phyloP scores from a whole-genome alignment of 2,888 invertebrate species.

The Tipula confusa region DNA sequence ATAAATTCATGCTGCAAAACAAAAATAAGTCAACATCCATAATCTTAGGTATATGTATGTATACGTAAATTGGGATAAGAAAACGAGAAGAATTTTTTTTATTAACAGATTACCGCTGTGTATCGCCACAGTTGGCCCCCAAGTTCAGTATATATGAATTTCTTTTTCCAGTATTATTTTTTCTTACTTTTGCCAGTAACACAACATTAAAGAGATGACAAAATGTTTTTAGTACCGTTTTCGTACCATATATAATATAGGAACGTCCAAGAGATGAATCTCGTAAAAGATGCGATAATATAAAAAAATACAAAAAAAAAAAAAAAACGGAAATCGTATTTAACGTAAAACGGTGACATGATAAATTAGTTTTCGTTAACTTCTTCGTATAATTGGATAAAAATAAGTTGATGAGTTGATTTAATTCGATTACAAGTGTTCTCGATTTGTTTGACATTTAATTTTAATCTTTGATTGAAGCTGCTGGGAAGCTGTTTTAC shows the following conservation, averaged over 20 bases:
- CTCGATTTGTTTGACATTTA: not conserved
- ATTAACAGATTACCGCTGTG: slow-evolving; percentile 12
- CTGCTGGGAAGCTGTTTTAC: too few relatives aligned
- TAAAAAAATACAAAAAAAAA: not conserved
- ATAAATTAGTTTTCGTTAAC: not conserved
- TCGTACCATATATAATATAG: not conserved
- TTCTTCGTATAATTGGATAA: not conserved
- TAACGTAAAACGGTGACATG: slow-evolving; percentile 3
- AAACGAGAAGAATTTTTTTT: not conserved
- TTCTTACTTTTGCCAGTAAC: not conserved
- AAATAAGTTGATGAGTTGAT: not conserved
- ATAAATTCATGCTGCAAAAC: not conserved
- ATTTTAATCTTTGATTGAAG: too few relatives aligned
- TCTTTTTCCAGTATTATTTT: not conserved
- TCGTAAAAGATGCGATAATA: not conserved
- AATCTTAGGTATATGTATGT: not conserved
- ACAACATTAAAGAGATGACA: not conserved
- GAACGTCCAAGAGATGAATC: not conserved
- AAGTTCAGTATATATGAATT: not conserved
- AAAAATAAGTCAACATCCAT: not conserved
- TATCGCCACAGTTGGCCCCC: not conserved
- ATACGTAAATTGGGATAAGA: not conserved
- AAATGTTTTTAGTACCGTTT: not conserved
- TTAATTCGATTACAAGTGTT: not conserved
- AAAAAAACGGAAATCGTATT: not conserved